A percentile compares a stretch with the other conserved stretches of the same genome.
Evolutionary conservation across 2,113 vertebrate species (phyloP).

Genomic region (Ptilonorhynchus violaceus): DNA sequence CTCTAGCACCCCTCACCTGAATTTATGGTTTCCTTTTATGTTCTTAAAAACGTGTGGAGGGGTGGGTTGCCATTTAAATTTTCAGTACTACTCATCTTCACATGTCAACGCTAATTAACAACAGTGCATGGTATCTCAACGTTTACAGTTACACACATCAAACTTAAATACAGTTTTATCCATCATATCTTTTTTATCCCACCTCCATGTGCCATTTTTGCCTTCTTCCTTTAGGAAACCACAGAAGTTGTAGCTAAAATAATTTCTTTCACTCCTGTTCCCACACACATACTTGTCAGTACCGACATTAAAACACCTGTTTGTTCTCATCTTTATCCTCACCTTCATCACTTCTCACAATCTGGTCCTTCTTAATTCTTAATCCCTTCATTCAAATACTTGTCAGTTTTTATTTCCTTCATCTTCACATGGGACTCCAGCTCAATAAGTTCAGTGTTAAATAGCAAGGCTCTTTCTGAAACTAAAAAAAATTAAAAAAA

Average conservation of each 20-base stretch:
- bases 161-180: not conserved
- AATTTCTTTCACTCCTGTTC: not conserved
- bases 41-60: not conserved
- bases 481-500: not conserved
- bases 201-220: not conserved
- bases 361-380: not conserved
- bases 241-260: not conserved
- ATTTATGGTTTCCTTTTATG: not conserved
- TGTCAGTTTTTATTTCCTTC: not conserved
- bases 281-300: not conserved
- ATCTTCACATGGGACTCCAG: not conserved
- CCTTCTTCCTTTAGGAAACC: not conserved
- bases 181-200: not conserved
- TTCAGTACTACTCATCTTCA: not conserved
- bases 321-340: not conserved
- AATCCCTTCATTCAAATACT: not conserved
- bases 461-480: not conserved
- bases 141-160: not conserved
- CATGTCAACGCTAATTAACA: not conserved
- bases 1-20: not conserved
- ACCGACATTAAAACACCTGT: not conserved
- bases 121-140: accelerated
- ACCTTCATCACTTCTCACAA: not conserved
- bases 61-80: not conserved
- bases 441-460: not conserved